Conservation (phyloP, 2,888 invertebrate genomes). For the Lagria hirta region DNA sequence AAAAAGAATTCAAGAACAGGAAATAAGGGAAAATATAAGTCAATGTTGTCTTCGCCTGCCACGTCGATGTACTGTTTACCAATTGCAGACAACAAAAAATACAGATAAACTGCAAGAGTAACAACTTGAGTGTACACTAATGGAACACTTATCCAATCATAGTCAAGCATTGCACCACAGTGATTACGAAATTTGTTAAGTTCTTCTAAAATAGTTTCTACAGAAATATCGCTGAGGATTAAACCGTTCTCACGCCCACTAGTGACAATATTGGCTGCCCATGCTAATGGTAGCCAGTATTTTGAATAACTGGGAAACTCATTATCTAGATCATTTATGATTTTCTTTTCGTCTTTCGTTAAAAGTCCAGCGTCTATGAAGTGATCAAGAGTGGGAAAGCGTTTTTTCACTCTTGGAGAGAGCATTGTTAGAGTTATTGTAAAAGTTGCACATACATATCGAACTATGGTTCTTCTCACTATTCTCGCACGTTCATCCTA, state of each 20-base stretch:
- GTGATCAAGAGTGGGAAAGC: slow-evolving; percentile 81
- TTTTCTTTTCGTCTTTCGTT: slow-evolving; percentile 74
- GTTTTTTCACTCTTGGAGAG: slow-evolving; percentile 82
- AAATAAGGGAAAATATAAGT: slow-evolving; percentile 86
- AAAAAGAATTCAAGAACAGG: slow-evolving; percentile 84
- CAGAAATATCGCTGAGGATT: slow-evolving; percentile 84
- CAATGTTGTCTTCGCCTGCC: slow-evolving; percentile 58
- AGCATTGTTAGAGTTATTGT: slow-evolving; percentile 83
- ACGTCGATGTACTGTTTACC: slow-evolving; percentile 77
- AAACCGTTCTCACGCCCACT: slow-evolving; percentile 82
- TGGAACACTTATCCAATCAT: slow-evolving; percentile 77
- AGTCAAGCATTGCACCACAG: slow-evolving; percentile 72
- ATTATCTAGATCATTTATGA: slow-evolving; percentile 74
- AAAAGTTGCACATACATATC: slow-evolving; percentile 78
- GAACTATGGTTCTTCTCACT: slow-evolving; percentile 76
- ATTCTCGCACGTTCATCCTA: slow-evolving; percentile 76
- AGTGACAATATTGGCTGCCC: slow-evolving; percentile 86
- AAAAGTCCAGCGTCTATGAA: slow-evolving; percentile 80
- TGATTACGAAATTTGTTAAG: slow-evolving; percentile 77
- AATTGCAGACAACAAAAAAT: slow-evolving; percentile 84
- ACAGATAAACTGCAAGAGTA: slow-evolving; percentile 87
- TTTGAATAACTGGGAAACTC: slow-evolving; percentile 84
- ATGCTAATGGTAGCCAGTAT: slow-evolving; percentile 87
- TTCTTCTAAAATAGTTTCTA: slow-evolving; percentile 83
- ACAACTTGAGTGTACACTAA: slow-evolving; percentile 84